A percentile compares a stretch with the other conserved stretches of the same genome.
phyloP scores from a whole-genome alignment of 2,113 vertebrate genomes.

The Ophthalmolycus amberensis region DNA sequence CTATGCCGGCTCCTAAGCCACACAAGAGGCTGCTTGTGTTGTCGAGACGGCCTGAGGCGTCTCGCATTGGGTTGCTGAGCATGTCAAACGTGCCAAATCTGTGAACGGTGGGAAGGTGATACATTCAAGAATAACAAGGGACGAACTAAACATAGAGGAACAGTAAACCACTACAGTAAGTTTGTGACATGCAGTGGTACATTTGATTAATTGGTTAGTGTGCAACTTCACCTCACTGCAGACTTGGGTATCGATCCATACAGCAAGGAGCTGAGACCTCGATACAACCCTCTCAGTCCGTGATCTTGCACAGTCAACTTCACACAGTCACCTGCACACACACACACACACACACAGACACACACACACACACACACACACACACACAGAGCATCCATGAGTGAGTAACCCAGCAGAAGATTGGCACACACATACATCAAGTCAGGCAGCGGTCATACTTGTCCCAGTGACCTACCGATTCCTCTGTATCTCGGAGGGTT shows the following conservation, averaged over 20 bases:
- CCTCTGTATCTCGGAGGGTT: slow-evolving; percentile 82
- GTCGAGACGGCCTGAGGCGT: slow-evolving; percentile 82
- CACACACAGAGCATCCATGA: slow-evolving; percentile 26
- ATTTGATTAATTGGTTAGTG: neutral
- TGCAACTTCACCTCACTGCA: slow-evolving; percentile 81
- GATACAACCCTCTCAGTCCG: slow-evolving; percentile 83
- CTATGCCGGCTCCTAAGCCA: slow-evolving; percentile 82
- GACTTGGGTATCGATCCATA: slow-evolving; percentile 87
- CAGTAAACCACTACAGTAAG: neutral
- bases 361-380: slow-evolving; percentile 52
- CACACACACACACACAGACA: slow-evolving; percentile 30
- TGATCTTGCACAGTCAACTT: slow-evolving; percentile 85
- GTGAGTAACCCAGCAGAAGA: slow-evolving; percentile 27
- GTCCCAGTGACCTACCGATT: slow-evolving; percentile 77
- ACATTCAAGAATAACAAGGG: neutral
- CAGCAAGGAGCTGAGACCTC: slow-evolving; percentile 85
- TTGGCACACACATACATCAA: neutral
- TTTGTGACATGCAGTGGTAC: neutral
- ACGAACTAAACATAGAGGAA: neutral
- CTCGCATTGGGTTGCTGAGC: slow-evolving; percentile 84
- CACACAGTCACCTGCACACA: slow-evolving; percentile 82
- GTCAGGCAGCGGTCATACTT: neutral
- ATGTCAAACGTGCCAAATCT: slow-evolving; percentile 87
- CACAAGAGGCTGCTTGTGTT: slow-evolving; percentile 84
- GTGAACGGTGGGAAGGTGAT: neutral